Evolutionary conservation across 2,888 invertebrate genomes (phyloP), one percentile per base, ranked within the genome.

Genomic region (Hydriomena furcata): DNA sequence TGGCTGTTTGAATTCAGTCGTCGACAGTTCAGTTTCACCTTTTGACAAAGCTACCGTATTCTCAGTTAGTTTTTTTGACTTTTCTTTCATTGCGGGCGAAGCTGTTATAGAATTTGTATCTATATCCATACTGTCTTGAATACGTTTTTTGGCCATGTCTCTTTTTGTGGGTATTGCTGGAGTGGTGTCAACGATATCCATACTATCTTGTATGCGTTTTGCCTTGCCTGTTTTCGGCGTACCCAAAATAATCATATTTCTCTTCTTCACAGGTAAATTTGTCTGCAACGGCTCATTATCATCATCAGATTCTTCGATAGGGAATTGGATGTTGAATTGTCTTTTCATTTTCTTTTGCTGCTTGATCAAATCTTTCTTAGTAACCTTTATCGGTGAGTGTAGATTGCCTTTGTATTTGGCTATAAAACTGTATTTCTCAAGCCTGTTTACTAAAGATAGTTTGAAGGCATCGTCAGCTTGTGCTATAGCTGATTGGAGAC

Each of bases 351-450:
- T 65, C 27, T 70, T 76, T 40, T 82, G 71, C 52, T 74, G 74
- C 50, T 68, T 82, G 5, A 62, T 56, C 17, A 84, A 35, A 10
- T 76, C 73, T 5, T 61, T 60, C 55, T 70, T 76, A n/a, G 51
- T 73, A 1, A 84, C 41, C 62, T 78, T 67, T 75, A 83, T 65
- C 55, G 91, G 73, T 63, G 73, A 58, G 46, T 65, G 12, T 79
- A 92, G 80, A 1, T 60, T 59, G 1, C 91, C 90, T 38, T 77
- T 81, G 61, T 82, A 91, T 55, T 82, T 79, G 1, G 81, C 60
- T 28, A 91, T 56, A 57, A 92, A 92, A 55, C 91, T 88, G 48
- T 79, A 91, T 56, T 82, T 83, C 2, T 68, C 65, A 17, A 92
- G 70, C 24, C 92, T 80, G 7, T 77, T 71, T 0, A 56, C 25